phyloP scores from a whole-genome alignment of 2,113 vertebrate species.

The Oenanthe oenanthe region DNA sequence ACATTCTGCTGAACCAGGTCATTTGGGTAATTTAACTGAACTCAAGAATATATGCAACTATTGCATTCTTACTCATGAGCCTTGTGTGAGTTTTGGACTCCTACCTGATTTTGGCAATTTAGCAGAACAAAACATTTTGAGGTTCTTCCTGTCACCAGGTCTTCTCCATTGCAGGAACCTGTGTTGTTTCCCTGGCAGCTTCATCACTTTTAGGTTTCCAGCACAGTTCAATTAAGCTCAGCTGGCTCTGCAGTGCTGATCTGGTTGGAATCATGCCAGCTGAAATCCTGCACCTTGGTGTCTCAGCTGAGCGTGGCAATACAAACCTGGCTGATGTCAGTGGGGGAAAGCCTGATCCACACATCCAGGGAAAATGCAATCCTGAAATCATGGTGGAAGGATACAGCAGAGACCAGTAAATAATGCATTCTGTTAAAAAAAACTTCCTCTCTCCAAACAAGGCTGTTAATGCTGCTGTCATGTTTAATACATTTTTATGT shows the following conservation, averaged over 20 bases:
- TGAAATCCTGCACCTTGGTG: not conserved
- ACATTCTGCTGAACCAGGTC: constrained; percentile 43
- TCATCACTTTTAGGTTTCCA: not conserved
- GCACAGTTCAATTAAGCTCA: not conserved
- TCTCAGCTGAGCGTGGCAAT: not conserved
- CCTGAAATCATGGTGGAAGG: not conserved
- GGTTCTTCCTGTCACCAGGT: not conserved
- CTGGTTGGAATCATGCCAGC: not conserved
- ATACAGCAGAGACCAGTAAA: not conserved
- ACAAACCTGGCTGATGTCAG: not conserved
- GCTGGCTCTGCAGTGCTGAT: not conserved
- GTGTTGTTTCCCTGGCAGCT: not conserved
- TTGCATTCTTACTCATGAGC: not conserved
- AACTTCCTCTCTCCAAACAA: not conserved
- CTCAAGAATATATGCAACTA: not conserved
- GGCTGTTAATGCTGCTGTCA: constrained; percentile 22
- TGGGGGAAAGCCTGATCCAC: not conserved
- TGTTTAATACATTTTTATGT: constrained; percentile 61
- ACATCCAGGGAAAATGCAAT: not conserved
- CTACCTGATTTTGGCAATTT: not conserved
- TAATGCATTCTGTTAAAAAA: not conserved
- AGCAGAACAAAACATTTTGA: not conserved
- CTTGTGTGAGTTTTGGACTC: constrained; percentile 26
- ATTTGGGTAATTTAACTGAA: not conserved
- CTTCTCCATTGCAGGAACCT: not conserved